Percentiles rank a stretch among this genome's conserved stretches.
These are phyloP conservation scores for Apodemus sylvaticus DNA, from an alignment of 2,113 vertebrate species.

Conservation along the genomic window DNA sequence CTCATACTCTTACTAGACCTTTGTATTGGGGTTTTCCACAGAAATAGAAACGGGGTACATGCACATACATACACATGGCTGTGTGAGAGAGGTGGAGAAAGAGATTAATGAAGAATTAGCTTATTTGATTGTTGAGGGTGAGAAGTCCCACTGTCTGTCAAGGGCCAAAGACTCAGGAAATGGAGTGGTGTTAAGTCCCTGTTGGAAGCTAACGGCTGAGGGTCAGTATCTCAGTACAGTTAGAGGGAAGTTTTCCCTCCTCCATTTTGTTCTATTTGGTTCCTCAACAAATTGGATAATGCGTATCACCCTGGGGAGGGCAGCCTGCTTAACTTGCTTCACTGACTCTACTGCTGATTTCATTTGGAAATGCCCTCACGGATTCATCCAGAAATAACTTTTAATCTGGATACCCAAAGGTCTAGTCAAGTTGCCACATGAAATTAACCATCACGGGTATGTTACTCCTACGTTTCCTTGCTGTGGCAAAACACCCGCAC, in stretches of 20 bases:
- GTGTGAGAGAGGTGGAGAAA: neutral
- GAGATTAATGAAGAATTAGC: neutral
- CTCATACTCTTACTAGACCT: neutral
- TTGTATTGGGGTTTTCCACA: conserved; percentile 29
- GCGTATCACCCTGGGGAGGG: neutral
- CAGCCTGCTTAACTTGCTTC: neutral
- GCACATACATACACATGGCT: neutral
- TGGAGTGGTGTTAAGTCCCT: neutral
- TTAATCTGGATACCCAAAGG: neutral
- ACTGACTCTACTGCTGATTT: conserved; percentile 1
- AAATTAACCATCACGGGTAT: neutral
- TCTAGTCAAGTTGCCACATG: neutral
- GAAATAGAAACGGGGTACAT: neutral
- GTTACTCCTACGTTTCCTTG: neutral
- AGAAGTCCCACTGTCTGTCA: neutral
- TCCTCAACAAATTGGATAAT: neutral
- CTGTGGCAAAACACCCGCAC: neutral
- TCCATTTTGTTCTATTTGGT: neutral
- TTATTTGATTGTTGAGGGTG: neutral
- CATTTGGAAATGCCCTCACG: neutral
- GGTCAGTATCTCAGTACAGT: neutral
- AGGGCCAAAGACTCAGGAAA: neutral
- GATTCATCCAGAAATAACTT: conserved; percentile 29
- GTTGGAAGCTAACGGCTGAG: neutral
- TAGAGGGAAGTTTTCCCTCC: neutral